Conservation (phyloP, 2,797 vertebrate species). For the Clarias pachynema region DNA sequence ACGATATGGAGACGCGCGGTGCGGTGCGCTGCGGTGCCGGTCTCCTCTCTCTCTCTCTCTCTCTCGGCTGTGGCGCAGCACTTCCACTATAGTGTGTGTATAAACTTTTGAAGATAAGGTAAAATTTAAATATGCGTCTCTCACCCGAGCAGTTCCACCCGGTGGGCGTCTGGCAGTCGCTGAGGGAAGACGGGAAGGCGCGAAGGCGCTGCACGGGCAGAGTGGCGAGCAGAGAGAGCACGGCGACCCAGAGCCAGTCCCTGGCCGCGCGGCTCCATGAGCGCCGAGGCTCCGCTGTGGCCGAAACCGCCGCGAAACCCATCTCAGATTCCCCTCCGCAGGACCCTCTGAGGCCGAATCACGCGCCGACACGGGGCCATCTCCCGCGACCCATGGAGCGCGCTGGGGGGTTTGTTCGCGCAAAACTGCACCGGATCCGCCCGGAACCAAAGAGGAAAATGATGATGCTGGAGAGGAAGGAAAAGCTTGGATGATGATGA, state of each 20-base stretch:
- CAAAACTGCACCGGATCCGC: conserved; percentile 64
- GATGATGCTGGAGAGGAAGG: conserved; percentile 54
- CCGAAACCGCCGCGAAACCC: conserved; percentile 68
- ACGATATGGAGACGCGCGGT: neutral
- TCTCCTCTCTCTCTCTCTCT: neutral
- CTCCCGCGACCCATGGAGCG: conserved; percentile 65
- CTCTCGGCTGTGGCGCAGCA: neutral
- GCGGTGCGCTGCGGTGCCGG: neutral
- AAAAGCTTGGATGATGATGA: conserved; percentile 23
- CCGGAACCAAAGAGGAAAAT: conserved; percentile 58
- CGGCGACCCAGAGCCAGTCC: conserved; percentile 85
- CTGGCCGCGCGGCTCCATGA: conserved; percentile 82
- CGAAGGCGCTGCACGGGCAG: conserved; percentile 90
- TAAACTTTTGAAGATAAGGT: neutral
- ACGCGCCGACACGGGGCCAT: conserved; percentile 72
- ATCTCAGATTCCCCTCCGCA: conserved; percentile 71
- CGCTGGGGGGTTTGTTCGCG: conserved; percentile 30
- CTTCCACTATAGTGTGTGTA: neutral
- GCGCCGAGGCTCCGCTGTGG: conserved; percentile 68
- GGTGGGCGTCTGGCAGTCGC: conserved; percentile 97
- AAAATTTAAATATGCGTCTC: conserved; percentile 48
- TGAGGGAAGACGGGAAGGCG: conserved; percentile 95
- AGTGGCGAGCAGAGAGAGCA: conserved; percentile 83
- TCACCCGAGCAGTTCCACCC: conserved; percentile 99
- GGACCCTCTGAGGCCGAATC: conserved; percentile 61